Evolutionary conservation across 2,797 vertebrate species (phyloP).

Genomic region (Miichthys miiuy): DNA sequence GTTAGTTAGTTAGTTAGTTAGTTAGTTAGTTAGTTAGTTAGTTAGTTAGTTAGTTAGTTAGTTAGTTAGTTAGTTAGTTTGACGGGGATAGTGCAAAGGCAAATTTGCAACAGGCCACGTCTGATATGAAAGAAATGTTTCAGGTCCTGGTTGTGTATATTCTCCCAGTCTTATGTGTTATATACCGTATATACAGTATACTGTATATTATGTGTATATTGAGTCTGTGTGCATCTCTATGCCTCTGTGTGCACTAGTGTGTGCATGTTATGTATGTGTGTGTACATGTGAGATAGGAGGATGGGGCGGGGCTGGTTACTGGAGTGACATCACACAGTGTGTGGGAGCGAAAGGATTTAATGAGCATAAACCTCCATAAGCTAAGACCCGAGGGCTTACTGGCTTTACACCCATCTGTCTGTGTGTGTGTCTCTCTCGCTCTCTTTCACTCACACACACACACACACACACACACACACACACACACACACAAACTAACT

Average conservation of each 20-base stretch:
- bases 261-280: background rate
- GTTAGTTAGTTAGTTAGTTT: no score
- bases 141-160: conserved; percentile 4
- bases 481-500: background rate
- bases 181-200: background rate
- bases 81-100: no score
- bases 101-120: background rate
- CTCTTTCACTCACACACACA: background rate
- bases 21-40: no score
- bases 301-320: conserved; percentile 13
- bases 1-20: no score
- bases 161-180: background rate
- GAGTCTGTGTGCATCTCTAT: background rate
- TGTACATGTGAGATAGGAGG: background rate
- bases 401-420: conserved; percentile 71
- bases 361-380: conserved; percentile 75
- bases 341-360: conserved; percentile 69
- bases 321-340: conserved; percentile 57
- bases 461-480: background rate
- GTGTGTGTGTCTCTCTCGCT: conserved; percentile 9
- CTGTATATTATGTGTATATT: background rate
- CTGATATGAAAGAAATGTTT: background rate
- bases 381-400: conserved; percentile 73
- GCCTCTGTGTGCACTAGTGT: background rate
- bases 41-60: no score